phyloP scores from a whole-genome alignment of 2,113 vertebrate genomes.

The Catagonus wagneri region DNA sequence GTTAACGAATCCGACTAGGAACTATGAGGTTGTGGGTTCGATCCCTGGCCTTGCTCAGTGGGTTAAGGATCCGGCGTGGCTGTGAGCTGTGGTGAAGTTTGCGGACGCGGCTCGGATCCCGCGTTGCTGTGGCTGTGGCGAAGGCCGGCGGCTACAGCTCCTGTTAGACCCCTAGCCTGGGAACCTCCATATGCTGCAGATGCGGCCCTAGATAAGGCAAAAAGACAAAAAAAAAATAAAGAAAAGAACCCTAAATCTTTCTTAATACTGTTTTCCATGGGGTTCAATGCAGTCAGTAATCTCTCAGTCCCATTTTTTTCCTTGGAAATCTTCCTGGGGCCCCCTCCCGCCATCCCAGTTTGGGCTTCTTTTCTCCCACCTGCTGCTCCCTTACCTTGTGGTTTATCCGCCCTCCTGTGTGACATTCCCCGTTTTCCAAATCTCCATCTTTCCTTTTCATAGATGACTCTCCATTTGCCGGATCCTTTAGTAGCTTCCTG shows the following conservation, averaged over 20 bases:
- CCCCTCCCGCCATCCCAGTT: not conserved
- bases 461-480: not conserved
- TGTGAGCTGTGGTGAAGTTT: too few relatives aligned
- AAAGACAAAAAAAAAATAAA: too few relatives aligned
- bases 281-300: not conserved
- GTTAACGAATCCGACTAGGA: too few relatives aligned
- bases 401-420: not conserved
- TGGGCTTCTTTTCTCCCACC: not conserved
- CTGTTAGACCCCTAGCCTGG: too few relatives aligned
- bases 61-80: too few relatives aligned
- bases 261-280: not conserved
- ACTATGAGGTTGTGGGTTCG: too few relatives aligned
- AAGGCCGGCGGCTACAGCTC: too few relatives aligned
- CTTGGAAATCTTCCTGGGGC: not conserved
- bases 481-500: not conserved
- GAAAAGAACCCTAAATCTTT: not conserved
- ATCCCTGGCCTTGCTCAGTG: too few relatives aligned
- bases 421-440: not conserved
- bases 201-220: too few relatives aligned
- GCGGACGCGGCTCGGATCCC: too few relatives aligned
- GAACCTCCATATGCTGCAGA: too few relatives aligned
- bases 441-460: not conserved
- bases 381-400: not conserved
- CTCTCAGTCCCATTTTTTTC: rapidly evolving
- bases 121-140: too few relatives aligned